Evolutionary conservation across 1,140 invertebrate species (phyloP), one percentile per base, ranked within the genome.

Genomic region (Thereuonema tuberculata): DNA sequence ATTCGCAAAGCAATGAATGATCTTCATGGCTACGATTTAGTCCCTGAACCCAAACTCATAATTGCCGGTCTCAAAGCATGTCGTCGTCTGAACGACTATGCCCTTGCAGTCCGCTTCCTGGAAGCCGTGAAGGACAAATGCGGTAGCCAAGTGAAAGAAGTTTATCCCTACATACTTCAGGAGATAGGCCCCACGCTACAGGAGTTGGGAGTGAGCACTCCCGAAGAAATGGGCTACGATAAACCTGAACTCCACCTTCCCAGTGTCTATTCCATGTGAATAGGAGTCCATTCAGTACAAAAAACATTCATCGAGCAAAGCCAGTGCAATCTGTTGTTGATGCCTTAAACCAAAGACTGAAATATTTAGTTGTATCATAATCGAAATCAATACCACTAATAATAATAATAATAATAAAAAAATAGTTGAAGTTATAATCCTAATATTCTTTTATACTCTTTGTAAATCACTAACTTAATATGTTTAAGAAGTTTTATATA

Each of bases 191-290:
- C 96, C 31, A 94, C 92, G 15, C 76, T 99, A 15, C 81, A 85
- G 52, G 92, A 99, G 76, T 76, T 99, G 37, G 95, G 96, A 23
- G 86, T 99, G 65, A 84, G 82, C 26, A 97, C 94, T 21, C 88
- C 88, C 15, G 95, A 98, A 76, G 90, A 98, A 70, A 77, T 99
- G 66, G 94, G 94, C 54, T 97, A 93, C 70, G 93, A 98, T 74
- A 90, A 98, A 75, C 96, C 96, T 55, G 95, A 99, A 77, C 78
- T 99, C 69, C 86, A 85, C 60, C 76, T 92, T 59, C 71, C 83
- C 66, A 81, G 78, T 70, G 83, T 87, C 50, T 86, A 82, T 71
- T 83, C 91, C 54, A 78, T 83, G 23, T n/a, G n/a, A n/a, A n/a
- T n/a, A n/a, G n/a, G n/a, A n/a, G n/a, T n/a, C n/a, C n/a, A n/a